Conservation (phyloP, 2,113 vertebrate species). For the Todiramphus saurophagus region DNA sequence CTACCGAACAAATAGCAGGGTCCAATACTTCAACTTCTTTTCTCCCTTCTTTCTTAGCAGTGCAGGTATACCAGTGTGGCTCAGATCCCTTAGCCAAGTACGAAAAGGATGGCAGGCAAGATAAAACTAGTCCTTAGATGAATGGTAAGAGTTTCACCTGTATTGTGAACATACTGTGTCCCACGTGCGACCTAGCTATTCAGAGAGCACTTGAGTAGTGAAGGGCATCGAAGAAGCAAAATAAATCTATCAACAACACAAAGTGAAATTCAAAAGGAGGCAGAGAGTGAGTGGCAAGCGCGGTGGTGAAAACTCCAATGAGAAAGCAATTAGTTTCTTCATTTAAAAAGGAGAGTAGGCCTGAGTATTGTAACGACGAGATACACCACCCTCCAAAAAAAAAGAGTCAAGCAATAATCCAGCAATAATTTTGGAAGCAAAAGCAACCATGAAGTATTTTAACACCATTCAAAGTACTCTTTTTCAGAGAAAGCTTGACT, state of each 20-base stretch:
- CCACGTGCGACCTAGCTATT: background rate
- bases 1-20: background rate
- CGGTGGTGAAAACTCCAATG: background rate
- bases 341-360: background rate
- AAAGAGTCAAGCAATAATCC: background rate
- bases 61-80: background rate
- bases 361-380: background rate
- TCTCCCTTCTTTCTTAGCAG: background rate
- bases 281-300: background rate
- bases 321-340: background rate
- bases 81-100: background rate
- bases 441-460: background rate
- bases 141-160: background rate
- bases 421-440: background rate
- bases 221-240: background rate
- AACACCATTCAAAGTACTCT: background rate
- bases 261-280: background rate
- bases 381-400: background rate
- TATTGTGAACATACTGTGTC: background rate
- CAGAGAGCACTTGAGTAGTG: background rate
- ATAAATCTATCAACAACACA: background rate
- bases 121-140: background rate
- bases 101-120: background rate
- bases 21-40: background rate
- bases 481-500: background rate